These are phyloP conservation scores for Drosophila macrospina DNA, from an alignment of 2,888 invertebrate species.

Conservation along the genomic window DNA sequence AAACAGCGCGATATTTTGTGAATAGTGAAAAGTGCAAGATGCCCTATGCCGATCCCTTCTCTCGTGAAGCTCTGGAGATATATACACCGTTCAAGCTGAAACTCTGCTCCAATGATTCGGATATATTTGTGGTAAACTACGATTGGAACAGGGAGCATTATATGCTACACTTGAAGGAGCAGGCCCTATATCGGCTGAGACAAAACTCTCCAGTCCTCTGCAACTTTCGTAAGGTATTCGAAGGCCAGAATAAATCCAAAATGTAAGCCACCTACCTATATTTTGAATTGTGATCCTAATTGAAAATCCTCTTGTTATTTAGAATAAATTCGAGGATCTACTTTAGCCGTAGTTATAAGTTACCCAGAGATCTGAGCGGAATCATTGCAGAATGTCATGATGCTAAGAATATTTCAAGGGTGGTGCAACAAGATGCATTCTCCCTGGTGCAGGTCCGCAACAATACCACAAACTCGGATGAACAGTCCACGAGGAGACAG, in stretches of 20 bases:
- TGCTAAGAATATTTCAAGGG: constrained; percentile 34
- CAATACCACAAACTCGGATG: not conserved
- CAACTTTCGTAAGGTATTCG: constrained; percentile 36
- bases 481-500: not conserved
- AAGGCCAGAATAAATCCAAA: not conserved
- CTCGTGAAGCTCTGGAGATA: constrained; percentile 8
- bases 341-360: not conserved
- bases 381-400: constrained; percentile 52
- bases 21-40: constrained; percentile 88
- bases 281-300: not conserved
- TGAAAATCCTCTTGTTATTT: not conserved
- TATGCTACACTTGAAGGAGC: constrained; percentile 13
- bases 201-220: constrained; percentile 3
- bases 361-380: constrained; percentile 26
- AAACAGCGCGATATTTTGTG: constrained; percentile 56
- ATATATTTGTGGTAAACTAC: constrained; percentile 33
- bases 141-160: constrained; percentile 27
- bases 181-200: not conserved
- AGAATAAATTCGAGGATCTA: constrained; percentile 23
- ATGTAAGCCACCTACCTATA: constrained; percentile 25
- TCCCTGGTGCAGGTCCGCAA: constrained; percentile 85
- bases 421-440: constrained; percentile 85
- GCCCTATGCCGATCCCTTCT: constrained; percentile 76
- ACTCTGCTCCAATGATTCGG: constrained; percentile 24
- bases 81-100: constrained; percentile 20